A percentile compares a stretch with the other conserved stretches of the same genome.
Conservation (phyloP, 1,140 invertebrate species). For the Mycetomoellerius zeteki region DNA sequence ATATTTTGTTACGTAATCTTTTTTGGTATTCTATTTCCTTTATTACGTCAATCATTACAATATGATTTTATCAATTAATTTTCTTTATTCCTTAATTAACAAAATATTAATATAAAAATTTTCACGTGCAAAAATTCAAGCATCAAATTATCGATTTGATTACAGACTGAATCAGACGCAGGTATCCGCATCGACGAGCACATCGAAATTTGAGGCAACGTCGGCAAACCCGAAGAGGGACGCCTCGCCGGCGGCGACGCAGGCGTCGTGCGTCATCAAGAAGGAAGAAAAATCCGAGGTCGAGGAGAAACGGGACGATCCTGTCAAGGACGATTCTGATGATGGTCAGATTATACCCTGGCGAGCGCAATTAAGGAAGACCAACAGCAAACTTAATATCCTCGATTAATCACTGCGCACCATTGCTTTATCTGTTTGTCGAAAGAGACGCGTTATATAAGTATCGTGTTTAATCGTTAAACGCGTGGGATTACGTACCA, state of each 20-base stretch:
- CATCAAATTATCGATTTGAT: not conserved
- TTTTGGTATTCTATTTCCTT: not conserved
- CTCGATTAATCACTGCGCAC: conserved; percentile 87
- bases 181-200: conserved; percentile 8
- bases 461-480: not conserved
- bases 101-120: not conserved
- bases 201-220: conserved; percentile 80
- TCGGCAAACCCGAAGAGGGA: conserved; percentile 66
- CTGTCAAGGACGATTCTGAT: conserved; percentile 87
- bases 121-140: not conserved
- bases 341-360: conserved; percentile 92
- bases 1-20: not conserved
- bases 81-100: not conserved
- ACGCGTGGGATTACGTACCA: not conserved
- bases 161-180: conserved; percentile 55
- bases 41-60: not conserved
- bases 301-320: conserved; percentile 82
- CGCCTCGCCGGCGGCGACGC: conserved; percentile 29
- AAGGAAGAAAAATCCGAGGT: conserved; percentile 71
- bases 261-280: conserved; percentile 39
- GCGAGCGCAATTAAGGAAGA: conserved; percentile 95
- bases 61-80: not conserved
- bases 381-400: conserved; percentile 93
- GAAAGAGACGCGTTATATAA: conserved; percentile 12
- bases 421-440: conserved; percentile 9